Base-by-base conservation (phyloP, 2,797 vertebrate genomes). In the Carapus acus region DNA sequence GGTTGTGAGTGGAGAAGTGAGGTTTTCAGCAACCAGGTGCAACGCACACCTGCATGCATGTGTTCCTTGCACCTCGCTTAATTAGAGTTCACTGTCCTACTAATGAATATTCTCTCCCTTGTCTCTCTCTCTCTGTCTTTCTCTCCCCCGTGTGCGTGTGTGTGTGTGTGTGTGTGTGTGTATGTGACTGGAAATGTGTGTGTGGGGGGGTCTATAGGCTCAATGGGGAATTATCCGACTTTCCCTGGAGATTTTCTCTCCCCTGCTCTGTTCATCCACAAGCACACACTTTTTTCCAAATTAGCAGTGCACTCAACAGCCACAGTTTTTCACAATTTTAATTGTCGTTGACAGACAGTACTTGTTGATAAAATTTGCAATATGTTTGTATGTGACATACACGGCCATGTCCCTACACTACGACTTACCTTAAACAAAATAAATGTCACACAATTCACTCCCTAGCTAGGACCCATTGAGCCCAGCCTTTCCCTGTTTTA, bases 31-130 rank as follows among this genome's bases (percentile, higher is more conserved):
- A 70, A 69, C 73, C 85, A 89, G 88, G 85, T 88, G 86, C 77
- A 78, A 65, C 52, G 65, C 72, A 84, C 87, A 88, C 86, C 87
- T 89, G 84, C 62, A 15, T 61, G 48, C 66, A 15, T 61, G 48
- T 67, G 38, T 72, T 70, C 51, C 71, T 68, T 81, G 74, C 73
- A 83, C 82, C 79, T 76, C 52, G 40, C 68, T 78, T 88, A 87
- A 88, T 87, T 88, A 83, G 83, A 85, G 85, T 83, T 86, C 68
- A 67, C 58, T 73, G 64, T 85, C 77, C 70, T 76, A 58, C 78
- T 86, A 87, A 86, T 88, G 81, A 87, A 88, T 87, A 87, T 86
- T 78, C 71, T 75, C 49, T 71, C 62, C 87, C 78, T 79, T 66
- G 65, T 86, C 73, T 81, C 62, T 36, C 34, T 36, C 34, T 36